Percentiles rank a stretch among this genome's conserved stretches.
Evolutionary conservation across 2,797 vertebrate species (phyloP).

Genomic region (Dendrocincla fuliginosa): DNA sequence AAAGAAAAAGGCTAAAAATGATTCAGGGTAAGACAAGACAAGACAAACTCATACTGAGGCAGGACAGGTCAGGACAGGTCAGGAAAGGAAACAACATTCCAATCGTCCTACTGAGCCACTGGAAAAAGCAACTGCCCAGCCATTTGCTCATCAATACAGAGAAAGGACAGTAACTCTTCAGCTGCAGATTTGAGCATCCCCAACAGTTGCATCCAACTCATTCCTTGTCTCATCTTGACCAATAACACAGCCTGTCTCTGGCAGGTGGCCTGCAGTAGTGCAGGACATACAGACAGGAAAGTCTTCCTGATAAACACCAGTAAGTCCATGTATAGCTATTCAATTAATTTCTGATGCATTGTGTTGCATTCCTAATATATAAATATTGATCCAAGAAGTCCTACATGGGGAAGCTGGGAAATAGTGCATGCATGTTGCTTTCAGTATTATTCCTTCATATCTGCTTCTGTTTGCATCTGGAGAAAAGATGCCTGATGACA

Average conservation of each 20-base stretch:
- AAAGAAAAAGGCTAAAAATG: not conserved
- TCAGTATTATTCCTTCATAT: not conserved
- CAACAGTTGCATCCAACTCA: not conserved
- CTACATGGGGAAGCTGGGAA: not conserved
- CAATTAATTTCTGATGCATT: not conserved
- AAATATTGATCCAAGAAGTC: not conserved
- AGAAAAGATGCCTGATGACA: not conserved
- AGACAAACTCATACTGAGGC: not conserved
- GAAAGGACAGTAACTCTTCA: not conserved
- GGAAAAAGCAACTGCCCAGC: not conserved
- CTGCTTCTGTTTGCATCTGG: not conserved
- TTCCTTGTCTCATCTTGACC: not conserved
- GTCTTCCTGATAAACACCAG: not conserved
- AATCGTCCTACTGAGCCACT: not conserved
- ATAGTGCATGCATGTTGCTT: not conserved
- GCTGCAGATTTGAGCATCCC: not conserved
- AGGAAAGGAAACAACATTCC: not conserved
- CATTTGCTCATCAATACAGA: not conserved
- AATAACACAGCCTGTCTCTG: not conserved
- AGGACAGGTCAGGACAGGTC: not conserved
- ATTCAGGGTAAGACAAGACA: not conserved
- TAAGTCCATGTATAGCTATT: not conserved
- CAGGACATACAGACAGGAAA: not conserved
- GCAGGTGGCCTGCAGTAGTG: not conserved
- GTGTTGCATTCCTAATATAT: not conserved